Percentiles rank a stretch among this genome's conserved stretches.
Evolutionary conservation across 2,797 vertebrate genomes (phyloP).

Genomic region (Nannoperca australis): DNA sequence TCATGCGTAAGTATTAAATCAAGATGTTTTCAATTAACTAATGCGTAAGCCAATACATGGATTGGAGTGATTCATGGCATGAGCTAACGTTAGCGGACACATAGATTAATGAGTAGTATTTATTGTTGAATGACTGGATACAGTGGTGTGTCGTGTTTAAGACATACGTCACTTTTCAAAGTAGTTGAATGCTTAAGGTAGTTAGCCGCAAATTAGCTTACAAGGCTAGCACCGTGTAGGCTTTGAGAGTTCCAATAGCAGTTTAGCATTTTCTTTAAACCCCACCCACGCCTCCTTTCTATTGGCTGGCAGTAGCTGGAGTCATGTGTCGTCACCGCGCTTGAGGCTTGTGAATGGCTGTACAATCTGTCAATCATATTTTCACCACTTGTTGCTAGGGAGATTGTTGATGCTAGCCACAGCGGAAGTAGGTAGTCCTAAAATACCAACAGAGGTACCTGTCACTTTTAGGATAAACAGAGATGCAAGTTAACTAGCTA

Average conservation of each 20-base stretch:
- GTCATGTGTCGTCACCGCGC: constrained; percentile 60
- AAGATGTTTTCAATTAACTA: constrained; percentile 59
- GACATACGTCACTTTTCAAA: constrained; percentile 60
- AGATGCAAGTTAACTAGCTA: constrained; percentile 12
- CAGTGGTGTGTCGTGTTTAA: neutral
- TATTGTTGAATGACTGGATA: neutral
- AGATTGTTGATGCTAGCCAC: constrained; percentile 83
- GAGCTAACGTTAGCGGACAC: neutral
- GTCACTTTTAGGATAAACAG: constrained; percentile 53
- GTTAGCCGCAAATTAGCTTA: constrained; percentile 67
- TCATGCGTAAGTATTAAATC: constrained; percentile 81
- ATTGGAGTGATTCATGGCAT: constrained; percentile 28
- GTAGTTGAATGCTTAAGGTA: constrained; percentile 30
- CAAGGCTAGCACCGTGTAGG: constrained; percentile 55
- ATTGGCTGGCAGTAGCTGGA: constrained; percentile 77
- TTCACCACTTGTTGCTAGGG: constrained; percentile 90
- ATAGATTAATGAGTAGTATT: neutral
- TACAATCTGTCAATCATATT: constrained; percentile 60
- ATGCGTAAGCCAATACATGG: constrained; percentile 41
- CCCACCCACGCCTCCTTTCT: constrained; percentile 53
- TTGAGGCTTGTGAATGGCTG: constrained; percentile 55
- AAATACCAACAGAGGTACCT: constrained; percentile 61
- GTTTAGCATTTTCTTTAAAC: constrained; percentile 49
- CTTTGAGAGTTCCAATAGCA: constrained; percentile 55
- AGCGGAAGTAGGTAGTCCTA: constrained; percentile 81